A percentile compares a stretch with the other conserved stretches of the same genome.
phyloP scores from a whole-genome alignment of 2,113 vertebrate genomes.

The Montifringilla adamsi region DNA sequence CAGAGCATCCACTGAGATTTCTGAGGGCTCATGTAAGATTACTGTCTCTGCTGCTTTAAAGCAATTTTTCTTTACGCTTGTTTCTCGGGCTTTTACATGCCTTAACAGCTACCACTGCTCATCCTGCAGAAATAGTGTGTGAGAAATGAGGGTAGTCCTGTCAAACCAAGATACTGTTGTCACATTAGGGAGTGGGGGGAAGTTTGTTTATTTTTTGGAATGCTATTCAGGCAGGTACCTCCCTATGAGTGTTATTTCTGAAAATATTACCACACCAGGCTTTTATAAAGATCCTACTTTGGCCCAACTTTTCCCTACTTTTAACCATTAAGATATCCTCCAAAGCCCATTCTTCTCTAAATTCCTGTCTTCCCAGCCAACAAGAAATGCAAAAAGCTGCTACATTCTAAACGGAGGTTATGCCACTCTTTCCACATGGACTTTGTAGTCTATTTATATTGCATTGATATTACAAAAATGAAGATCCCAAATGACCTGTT shows the following conservation, averaged over 20 bases:
- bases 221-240: not conserved
- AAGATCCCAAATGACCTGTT: not conserved
- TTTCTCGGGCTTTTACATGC: not conserved
- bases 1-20: not conserved
- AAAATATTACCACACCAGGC: not conserved
- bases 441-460: not conserved
- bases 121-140: not conserved
- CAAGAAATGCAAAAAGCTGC: not conserved
- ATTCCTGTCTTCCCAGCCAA: not conserved
- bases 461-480: not conserved
- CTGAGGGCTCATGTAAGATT: not conserved
- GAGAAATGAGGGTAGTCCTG: not conserved
- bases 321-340: not conserved
- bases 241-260: not conserved
- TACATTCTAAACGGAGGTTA: not conserved
- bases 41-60: not conserved
- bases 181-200: accelerated
- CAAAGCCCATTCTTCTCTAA: not conserved
- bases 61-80: not conserved
- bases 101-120: not conserved
- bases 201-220: not conserved
- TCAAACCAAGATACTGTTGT: not conserved
- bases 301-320: not conserved
- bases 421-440: not conserved
- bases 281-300: not conserved